These are phyloP conservation scores for Gadus chalcogrammus DNA, from an alignment of 2,113 vertebrate genomes.

Conservation along the genomic window DNA sequence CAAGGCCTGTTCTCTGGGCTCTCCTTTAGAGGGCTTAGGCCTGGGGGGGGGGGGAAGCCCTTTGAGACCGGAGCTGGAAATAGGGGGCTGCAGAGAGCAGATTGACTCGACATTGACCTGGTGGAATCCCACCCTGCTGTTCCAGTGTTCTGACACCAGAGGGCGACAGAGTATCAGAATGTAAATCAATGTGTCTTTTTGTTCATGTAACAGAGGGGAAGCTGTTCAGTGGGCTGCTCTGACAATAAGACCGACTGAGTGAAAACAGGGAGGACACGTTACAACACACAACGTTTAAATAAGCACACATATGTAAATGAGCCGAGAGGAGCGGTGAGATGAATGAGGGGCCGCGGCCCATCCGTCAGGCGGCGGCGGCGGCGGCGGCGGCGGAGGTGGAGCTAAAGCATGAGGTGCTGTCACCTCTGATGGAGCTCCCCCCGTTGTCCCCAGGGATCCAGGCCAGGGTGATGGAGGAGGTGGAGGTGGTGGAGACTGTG, in stretches of 20 bases:
- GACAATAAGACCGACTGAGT: too few species aligned
- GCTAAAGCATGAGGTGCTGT: background rate
- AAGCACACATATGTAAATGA: slow-evolving; percentile 4
- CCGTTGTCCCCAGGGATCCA: slow-evolving; percentile 99
- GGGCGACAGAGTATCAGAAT: slow-evolving; percentile 35
- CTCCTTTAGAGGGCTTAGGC: too few species aligned
- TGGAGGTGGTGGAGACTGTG: slow-evolving; percentile 95
- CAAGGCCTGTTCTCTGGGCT: background rate
- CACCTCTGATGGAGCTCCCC: slow-evolving; percentile 81
- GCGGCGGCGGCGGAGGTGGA: too few species aligned
- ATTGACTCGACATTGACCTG: background rate
- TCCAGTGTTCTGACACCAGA: slow-evolving; percentile 50
- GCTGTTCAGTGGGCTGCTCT: too few species aligned
- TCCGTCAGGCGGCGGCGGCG: too few species aligned
- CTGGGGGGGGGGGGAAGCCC: background rate
- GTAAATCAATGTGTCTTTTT: too few species aligned
- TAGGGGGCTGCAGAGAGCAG: too few species aligned
- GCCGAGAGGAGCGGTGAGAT: too few species aligned
- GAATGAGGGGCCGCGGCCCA: too few species aligned
- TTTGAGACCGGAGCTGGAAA: too few species aligned
- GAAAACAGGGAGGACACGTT: too few species aligned
- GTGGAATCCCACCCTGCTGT: background rate
- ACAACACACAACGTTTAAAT: background rate
- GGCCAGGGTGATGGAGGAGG: slow-evolving; percentile 92
- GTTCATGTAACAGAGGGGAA: too few species aligned